Percentiles rank a stretch among this genome's conserved stretches.
These are phyloP conservation scores for Emydocephalus ijimae DNA, from an alignment of 2,113 vertebrate genomes.

Conservation along the genomic window DNA sequence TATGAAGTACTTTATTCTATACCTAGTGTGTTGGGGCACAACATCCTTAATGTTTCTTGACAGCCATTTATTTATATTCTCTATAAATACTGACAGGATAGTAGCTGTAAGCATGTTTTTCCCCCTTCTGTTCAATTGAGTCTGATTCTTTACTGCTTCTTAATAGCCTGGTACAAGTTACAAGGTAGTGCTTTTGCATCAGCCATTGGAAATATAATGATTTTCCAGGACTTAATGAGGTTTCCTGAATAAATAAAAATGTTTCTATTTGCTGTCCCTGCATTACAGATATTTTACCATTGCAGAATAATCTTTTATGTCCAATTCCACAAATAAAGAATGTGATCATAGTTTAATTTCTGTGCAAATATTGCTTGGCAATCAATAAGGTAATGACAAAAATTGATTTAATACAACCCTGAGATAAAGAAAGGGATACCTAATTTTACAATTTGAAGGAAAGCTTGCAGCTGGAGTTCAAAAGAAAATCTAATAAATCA, in stretches of 20 bases:
- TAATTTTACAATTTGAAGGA: slow-evolving; percentile 49
- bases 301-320: slow-evolving; percentile 58
- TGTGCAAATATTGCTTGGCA: slow-evolving; percentile 51
- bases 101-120: slow-evolving; percentile 35
- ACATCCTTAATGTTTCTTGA: not conserved
- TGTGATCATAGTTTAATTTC: slow-evolving; percentile 70
- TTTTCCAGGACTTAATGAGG: slow-evolving; percentile 57
- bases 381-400: slow-evolving; percentile 68
- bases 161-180: slow-evolving; percentile 5
- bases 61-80: slow-evolving; percentile 34
- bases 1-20: not conserved
- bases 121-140: not conserved
- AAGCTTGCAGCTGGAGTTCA: slow-evolving; percentile 37
- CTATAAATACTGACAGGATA: slow-evolving; percentile 34
- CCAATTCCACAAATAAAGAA: slow-evolving; percentile 64
- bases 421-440: slow-evolving; percentile 48
- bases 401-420: slow-evolving; percentile 62
- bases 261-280: slow-evolving; percentile 59
- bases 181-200: slow-evolving; percentile 41
- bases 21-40: not conserved
- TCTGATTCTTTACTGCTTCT: slow-evolving; percentile 37
- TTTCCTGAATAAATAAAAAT: slow-evolving; percentile 60
- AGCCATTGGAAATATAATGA: slow-evolving; percentile 54
- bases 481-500: slow-evolving; percentile 63
- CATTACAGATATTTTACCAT: slow-evolving; percentile 57